phyloP scores from a whole-genome alignment of 2,888 invertebrate genomes.

The Meta bourneti region DNA sequence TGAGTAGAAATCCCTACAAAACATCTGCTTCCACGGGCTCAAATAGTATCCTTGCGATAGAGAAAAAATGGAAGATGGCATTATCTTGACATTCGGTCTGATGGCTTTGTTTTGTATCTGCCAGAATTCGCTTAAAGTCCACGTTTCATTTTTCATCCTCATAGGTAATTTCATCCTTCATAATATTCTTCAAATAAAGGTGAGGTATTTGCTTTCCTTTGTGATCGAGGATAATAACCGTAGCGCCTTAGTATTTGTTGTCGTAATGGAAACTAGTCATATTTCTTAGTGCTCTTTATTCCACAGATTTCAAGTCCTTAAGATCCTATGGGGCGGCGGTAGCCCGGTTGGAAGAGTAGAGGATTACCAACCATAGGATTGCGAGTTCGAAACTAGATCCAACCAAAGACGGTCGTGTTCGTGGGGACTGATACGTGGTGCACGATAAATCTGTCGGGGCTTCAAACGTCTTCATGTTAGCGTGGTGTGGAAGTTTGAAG shows the following conservation, averaged over 20 bases:
- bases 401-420: too few species aligned
- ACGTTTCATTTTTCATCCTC: not conserved
- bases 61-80: not conserved
- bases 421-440: too few species aligned
- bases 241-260: not conserved
- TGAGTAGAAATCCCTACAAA: constrained; percentile 7
- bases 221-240: not conserved
- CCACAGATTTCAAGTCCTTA: not conserved
- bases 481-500: too few species aligned
- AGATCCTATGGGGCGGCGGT: not conserved
- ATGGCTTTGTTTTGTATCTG: constrained; percentile 1
- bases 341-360: too few species aligned
- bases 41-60: not conserved
- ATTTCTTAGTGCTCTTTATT: not conserved
- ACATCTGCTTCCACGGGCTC: constrained; percentile 14
- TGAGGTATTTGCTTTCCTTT: not conserved
- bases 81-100: constrained; percentile 1
- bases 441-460: too few species aligned
- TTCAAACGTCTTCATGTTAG: too few species aligned
- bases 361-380: too few species aligned
- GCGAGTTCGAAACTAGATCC: too few species aligned
- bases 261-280: not conserved
- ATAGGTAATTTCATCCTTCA: not conserved
- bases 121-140: not conserved
- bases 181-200: constrained; percentile 1